phyloP scores from a whole-genome alignment of 2,113 vertebrate species.

The Ginglymostoma cirratum region DNA sequence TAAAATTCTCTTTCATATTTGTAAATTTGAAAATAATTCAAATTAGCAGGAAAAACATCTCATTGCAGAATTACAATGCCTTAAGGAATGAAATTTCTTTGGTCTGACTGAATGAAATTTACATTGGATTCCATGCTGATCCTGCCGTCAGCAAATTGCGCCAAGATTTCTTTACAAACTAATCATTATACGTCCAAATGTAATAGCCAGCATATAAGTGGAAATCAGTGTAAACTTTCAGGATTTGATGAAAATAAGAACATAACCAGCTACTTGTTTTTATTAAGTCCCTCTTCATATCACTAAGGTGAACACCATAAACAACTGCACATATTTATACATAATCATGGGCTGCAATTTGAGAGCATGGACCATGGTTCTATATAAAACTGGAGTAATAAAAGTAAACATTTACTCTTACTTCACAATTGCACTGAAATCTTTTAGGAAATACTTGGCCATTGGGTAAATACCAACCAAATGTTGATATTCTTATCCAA shows the following conservation, averaged over 20 bases:
- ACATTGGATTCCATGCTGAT: background rate
- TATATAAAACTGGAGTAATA: background rate
- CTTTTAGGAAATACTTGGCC: background rate
- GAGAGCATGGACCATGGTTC: background rate
- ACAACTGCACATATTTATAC: background rate
- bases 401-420: background rate
- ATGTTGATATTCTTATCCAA: background rate
- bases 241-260: background rate
- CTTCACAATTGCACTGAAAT: background rate
- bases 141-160: background rate
- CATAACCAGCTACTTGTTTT: background rate
- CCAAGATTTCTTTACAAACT: background rate
- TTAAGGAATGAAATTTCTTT: background rate
- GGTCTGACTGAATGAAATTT: background rate
- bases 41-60: background rate
- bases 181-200: background rate
- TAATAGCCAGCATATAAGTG: background rate
- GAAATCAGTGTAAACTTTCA: background rate
- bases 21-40: background rate
- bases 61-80: background rate
- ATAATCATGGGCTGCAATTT: background rate
- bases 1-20: background rate
- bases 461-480: background rate
- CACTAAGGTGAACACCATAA: background rate
- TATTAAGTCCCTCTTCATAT: background rate